Evolutionary conservation across 2,113 vertebrate genomes (phyloP).

Genomic region (Scortum barcoo): DNA sequence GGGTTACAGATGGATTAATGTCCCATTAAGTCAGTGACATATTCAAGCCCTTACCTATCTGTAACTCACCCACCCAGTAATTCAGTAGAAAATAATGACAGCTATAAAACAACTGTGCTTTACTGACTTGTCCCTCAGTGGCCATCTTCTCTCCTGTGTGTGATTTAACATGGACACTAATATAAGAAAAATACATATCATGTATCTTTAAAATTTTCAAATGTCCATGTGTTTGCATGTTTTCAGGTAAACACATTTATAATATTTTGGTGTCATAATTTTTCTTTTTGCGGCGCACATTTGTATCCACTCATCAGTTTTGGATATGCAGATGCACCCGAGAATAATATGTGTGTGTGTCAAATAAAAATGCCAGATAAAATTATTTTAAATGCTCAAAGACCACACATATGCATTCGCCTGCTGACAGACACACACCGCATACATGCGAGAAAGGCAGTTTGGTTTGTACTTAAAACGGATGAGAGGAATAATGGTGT

Average conservation of each 20-base stretch:
- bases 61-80: conserved; percentile 46
- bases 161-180: conserved; percentile 62
- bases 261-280: background rate
- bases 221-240: background rate
- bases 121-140: conserved; percentile 56
- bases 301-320: background rate
- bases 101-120: conserved; percentile 56
- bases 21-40: conserved; percentile 45
- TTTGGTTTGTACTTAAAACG: conserved; percentile 52
- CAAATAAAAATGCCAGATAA: conserved; percentile 3
- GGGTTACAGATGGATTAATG: conserved; percentile 50
- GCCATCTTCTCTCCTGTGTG: conserved; percentile 41
- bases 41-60: conserved; percentile 50
- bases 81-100: conserved; percentile 47
- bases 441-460: conserved; percentile 8
- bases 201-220: conserved; percentile 20
- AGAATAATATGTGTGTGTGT: background rate
- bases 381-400: background rate
- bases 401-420: background rate
- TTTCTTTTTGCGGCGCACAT: background rate
- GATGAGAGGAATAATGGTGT: conserved; percentile 62
- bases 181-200: conserved; percentile 54
- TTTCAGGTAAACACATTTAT: background rate
- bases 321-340: background rate
- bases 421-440: background rate